phyloP scores from a whole-genome alignment of 2,797 vertebrate species.

The Urocyon cinereoargenteus region DNA sequence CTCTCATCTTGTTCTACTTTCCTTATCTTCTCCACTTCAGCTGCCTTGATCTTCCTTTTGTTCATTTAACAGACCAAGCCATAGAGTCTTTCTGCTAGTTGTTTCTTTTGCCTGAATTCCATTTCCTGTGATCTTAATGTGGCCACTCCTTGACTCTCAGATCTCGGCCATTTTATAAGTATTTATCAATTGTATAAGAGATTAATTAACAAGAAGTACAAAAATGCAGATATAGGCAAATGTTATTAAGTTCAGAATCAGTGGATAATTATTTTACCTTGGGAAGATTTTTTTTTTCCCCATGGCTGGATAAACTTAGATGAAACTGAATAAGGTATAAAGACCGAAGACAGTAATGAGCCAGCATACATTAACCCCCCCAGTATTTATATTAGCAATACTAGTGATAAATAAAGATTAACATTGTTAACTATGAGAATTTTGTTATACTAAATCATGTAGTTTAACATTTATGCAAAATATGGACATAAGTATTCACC shows the following conservation, averaged over 20 bases:
- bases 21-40: no score
- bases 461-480: neutral
- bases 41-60: neutral
- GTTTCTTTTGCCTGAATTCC: neutral
- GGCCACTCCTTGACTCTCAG: neutral
- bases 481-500: neutral
- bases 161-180: neutral
- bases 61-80: neutral
- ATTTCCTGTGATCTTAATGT: neutral
- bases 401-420: neutral
- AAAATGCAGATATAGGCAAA: neutral
- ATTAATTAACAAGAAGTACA: neutral
- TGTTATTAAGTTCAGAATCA: neutral
- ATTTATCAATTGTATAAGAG: neutral
- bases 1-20: neutral
- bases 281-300: neutral
- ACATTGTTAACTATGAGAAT: neutral
- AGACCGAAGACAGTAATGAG: neutral
- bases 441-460: neutral
- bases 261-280: neutral
- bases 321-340: neutral
- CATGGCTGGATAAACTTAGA: neutral
- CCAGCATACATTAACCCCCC: neutral
- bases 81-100: neutral
- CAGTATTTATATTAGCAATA: neutral